Base-by-base conservation (phyloP, 2,113 vertebrate species). In the Esox niger region DNA sequence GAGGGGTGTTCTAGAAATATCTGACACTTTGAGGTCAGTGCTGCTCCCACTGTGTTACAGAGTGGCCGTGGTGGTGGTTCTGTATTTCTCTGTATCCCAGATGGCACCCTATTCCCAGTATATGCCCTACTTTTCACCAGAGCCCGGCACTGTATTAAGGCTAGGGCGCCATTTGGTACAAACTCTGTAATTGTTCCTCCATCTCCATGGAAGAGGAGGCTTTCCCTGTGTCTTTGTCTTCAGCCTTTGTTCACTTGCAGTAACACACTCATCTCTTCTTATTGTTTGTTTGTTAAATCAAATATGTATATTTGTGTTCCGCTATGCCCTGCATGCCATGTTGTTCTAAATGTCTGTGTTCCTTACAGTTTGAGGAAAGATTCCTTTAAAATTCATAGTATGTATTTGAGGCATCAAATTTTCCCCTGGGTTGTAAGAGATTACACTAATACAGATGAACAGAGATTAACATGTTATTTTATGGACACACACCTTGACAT, bases 11-110 rank as follows among this genome's bases (percentile, higher is more conserved):
- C 93, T 92, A 88, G 93, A 95, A 92, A 93, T 92, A 91, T 92
- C 90, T 96, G 96, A 97, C 95, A 96, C 94, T 96, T 95, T 94
- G 95, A 96, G 96, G 97, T 97, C 95, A 96, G 93, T 90, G 91
- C 78, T 94, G 90, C 91, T 90, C 94, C 93, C 86, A 90, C 93
- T 92, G 93, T 90, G 94, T 91, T 91, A 90, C 89, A 88, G 90
- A 93, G 88, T 81, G 86, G 91, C 91, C 89, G 92, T 91, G 93
- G 91, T 91, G 91, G 91, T 87, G 85, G 92, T 92, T 93, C 86
- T 84, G 82, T 75, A 78, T 84, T 87, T 81, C 38, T 55, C 57
- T 78, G 75, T 70, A 17, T 43, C 38, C 38, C 38, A 43, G 17
- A 43, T 43, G 38, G 15, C 38, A 43, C 38, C 38, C 38, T 15